Evolutionary conservation across 2,797 vertebrate species (phyloP), one percentile per base, ranked within the genome.

Genomic region (Xyrichtys novacula): DNA sequence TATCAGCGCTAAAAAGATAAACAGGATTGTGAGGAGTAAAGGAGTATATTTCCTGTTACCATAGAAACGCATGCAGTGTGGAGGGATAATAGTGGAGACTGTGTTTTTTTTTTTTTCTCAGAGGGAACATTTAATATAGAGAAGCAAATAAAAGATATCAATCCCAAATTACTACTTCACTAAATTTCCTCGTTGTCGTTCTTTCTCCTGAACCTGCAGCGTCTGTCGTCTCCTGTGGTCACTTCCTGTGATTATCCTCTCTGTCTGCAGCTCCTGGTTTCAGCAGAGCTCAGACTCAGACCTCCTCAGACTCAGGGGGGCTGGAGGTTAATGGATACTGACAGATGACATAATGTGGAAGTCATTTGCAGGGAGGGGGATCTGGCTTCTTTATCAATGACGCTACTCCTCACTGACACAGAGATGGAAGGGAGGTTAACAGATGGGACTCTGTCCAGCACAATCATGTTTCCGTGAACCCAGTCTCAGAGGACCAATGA

Each of bases 301-400:
- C 57, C 65, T 55, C 55, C 22, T 59, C 55, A 73, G 77, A 79
- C 55, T 66, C 47, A 46, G 40, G 19, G 40, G 19, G 32, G 72
- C 53, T 75, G 40, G 44, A 68, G 78, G 76, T 80, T 80, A 83
- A 86, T 65, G 44, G 64, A 74, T 55, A 61, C 63, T 76, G 89
- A 88, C 64, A 59, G 76, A 66, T 85, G 88, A 89, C 65, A 56
- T 81, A 76, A 83, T 25, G 22, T 76, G 78, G 64, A 85, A 81
- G 76, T 80, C 52, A 81, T 78, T 74, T 71, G 48, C 42, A 44
- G 55, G 57, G 43, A 15, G 22, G 55, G 72, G 55, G 72, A 55
- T 79, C 78, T 83, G 82, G 87, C 60, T 75, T 82, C 76, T 87
- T 87, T 88, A 89, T 85, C 86, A 81, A 58, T 84, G 86, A 48